Evolutionary conservation across 2,888 invertebrate species (phyloP).

Genomic region (Notocelia uddmanniana): DNA sequence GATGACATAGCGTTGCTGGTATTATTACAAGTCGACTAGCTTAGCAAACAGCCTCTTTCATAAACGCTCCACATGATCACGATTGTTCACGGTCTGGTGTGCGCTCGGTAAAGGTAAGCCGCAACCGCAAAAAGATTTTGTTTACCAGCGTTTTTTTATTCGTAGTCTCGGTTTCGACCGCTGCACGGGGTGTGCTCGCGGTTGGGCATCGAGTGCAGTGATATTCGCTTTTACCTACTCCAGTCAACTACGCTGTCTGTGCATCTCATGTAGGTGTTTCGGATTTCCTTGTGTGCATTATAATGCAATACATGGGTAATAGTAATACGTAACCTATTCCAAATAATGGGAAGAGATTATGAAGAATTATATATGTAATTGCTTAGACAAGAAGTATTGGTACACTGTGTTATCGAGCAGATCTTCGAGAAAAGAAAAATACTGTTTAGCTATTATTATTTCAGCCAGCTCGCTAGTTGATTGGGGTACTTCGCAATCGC

Average conservation of each 20-base stretch:
- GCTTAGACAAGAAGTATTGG: too few species aligned
- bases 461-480: background rate
- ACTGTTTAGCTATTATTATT: slow-evolving; percentile 4
- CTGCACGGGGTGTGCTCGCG: slow-evolving; percentile 68
- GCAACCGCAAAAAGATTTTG: slow-evolving; percentile 82
- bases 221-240: slow-evolving; percentile 64
- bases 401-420: background rate
- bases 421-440: background rate
- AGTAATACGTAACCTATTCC: background rate
- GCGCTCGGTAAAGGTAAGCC: slow-evolving; percentile 79
- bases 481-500: slow-evolving; percentile 63
- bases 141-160: slow-evolving; percentile 75
- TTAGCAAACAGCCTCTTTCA: slow-evolving; percentile 79
- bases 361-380: background rate
- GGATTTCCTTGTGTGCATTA: background rate
- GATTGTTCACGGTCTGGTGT: slow-evolving; percentile 84
- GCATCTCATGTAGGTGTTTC: too few species aligned
- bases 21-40: slow-evolving; percentile 73
- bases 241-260: background rate
- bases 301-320: background rate
- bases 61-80: slow-evolving; percentile 79
- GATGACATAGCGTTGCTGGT: slow-evolving; percentile 65
- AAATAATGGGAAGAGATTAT: background rate
- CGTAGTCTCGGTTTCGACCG: slow-evolving; percentile 70
- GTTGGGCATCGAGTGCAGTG: slow-evolving; percentile 64